These are phyloP conservation scores for Probosciger aterrimus DNA, from an alignment of 2,113 vertebrate genomes.

Conservation along the genomic window DNA sequence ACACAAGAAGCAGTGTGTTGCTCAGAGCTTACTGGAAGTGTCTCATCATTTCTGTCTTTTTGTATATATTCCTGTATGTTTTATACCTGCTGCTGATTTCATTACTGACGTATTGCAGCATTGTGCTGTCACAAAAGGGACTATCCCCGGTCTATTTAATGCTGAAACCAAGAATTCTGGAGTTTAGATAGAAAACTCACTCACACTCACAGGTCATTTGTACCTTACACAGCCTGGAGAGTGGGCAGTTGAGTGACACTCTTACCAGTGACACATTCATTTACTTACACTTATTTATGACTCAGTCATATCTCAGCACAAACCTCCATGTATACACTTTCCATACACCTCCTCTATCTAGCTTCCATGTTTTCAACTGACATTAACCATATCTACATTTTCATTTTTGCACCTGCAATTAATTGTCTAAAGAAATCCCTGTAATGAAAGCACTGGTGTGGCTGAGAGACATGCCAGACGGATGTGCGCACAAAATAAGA, in stretches of 20 bases:
- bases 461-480: background rate
- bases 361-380: background rate
- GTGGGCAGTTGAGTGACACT: background rate
- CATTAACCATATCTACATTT: background rate
- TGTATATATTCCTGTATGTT: background rate
- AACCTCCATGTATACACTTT: background rate
- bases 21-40: background rate
- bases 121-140: background rate
- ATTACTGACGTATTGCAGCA: background rate
- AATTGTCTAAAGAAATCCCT: background rate
- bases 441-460: background rate
- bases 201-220: background rate
- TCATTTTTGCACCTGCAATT: conserved; percentile 15
- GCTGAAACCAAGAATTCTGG: background rate
- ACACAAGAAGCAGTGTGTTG: background rate
- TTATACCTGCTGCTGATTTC: background rate
- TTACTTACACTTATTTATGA: background rate
- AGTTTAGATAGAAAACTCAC: background rate
- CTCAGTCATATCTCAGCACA: background rate
- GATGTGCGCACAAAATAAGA: background rate
- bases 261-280: background rate
- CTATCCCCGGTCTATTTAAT: background rate
- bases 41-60: background rate
- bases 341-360: background rate
- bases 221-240: background rate